A percentile compares a stretch with the other conserved stretches of the same genome.
Evolutionary conservation across 2,888 invertebrate species (phyloP).

Genomic region (Hydrotaea diabolus): DNA sequence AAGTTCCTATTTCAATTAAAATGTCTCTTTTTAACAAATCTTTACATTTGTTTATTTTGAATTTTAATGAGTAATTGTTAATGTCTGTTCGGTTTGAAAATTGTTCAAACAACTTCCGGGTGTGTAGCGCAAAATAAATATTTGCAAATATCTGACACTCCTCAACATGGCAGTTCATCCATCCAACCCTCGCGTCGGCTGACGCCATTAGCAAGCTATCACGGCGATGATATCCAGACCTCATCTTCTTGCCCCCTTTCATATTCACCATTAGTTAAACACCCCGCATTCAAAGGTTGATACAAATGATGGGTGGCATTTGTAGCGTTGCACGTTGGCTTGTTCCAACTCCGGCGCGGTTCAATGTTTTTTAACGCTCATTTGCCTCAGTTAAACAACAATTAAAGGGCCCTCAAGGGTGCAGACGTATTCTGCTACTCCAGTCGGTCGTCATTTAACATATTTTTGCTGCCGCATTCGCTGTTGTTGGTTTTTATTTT

Average conservation of each 20-base stretch:
- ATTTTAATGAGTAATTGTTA: constrained; percentile 1
- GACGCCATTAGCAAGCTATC: too few species aligned
- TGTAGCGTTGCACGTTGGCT: too few species aligned
- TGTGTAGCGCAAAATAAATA: neutral
- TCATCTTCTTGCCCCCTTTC: neutral
- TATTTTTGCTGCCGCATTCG: constrained; percentile 16
- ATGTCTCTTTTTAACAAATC: neutral
- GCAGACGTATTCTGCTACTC: constrained; percentile 58
- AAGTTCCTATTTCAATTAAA: neutral
- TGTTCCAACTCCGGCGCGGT: neutral
- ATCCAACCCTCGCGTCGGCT: neutral
- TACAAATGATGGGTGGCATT: neutral
- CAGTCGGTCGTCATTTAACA: constrained; percentile 55
- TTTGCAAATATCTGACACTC: constrained; percentile 18
- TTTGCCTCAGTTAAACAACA: constrained; percentile 69
- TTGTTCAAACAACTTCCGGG: neutral
- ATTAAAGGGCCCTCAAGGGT: constrained; percentile 67
- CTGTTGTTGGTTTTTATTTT: constrained; percentile 10
- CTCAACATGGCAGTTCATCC: neutral
- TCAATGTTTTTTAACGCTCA: constrained; percentile 56
- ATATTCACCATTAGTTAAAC: neutral
- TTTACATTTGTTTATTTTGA: neutral
- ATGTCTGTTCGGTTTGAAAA: neutral
- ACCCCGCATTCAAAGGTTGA: neutral
- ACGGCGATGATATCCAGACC: neutral